Evolutionary conservation across 2,888 invertebrate species (phyloP), one percentile per base, ranked within the genome.

Genomic region (Callinectes sapidus): DNA sequence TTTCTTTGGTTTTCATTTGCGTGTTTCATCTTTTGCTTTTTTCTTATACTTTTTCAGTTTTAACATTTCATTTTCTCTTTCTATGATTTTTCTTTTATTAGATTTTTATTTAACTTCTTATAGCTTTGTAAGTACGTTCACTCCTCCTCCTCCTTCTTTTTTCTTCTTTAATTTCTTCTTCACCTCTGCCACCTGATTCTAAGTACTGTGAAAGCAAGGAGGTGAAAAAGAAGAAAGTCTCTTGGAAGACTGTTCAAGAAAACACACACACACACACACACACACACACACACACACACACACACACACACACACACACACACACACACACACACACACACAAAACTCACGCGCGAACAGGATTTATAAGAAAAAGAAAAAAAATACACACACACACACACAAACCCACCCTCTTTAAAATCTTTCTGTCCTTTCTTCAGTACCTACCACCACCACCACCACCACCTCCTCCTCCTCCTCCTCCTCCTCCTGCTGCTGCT

Each of bases 231-330:
- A 23, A 23, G 13, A 61, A 61, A 2, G 23, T 61, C 61, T 61
- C 23, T 35, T 0, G 18, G 18, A 2, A 1, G 18, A 16, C 13
- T 32, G 8, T 32, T 81, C 1, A 35, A 81, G 35, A 35, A 35
- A 81, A 35, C 3, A 28, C 1, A 71, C 71, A 71, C 71, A 71
- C 71, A 71, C 71, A 71, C 71, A 71, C 71, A 71, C 71, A 71
- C 71, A 28, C 71, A 71, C 71, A 71, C 71, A 71, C 71, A 71
- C 71, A 71, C 71, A 71, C 71, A 71, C 28, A 71, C 71, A 71
- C 71, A 71, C 71, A 71, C 66, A 71, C 66, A 71, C 66, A 71
- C n/a, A 71, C n/a, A 71, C n/a, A 71, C n/a, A 71, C 66, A 71
- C 66, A 71, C n/a, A 71, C n/a, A n/a, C n/a, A n/a, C n/a, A n/a